Conservation (phyloP, 2,113 vertebrate species). For the Epinephelus moara region DNA sequence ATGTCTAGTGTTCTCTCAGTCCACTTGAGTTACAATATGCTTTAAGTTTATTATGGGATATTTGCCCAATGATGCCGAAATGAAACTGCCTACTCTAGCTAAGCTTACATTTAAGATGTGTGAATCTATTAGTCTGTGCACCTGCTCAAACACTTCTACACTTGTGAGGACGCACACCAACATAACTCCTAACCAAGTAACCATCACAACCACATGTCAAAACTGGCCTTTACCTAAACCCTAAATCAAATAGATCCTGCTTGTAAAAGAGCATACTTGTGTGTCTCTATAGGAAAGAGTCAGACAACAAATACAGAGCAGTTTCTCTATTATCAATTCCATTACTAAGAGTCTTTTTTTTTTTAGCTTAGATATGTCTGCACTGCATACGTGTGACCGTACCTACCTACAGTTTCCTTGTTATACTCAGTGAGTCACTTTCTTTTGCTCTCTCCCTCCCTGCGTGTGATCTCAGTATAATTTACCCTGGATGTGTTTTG, state of each 20-base stretch:
- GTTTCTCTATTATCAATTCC: no score
- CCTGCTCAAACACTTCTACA: not conserved
- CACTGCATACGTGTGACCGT: not conserved
- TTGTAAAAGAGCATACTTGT: not conserved
- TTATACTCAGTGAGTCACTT: slow-evolving; percentile 3
- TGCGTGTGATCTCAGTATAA: slow-evolving; percentile 6
- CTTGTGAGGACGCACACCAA: not conserved
- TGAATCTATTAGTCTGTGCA: not conserved
- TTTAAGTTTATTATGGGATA: no score
- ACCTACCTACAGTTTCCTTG: not conserved
- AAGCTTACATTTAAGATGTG: not conserved
- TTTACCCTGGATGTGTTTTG: slow-evolving; percentile 1
- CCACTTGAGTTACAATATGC: no score
- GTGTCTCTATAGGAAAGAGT: not conserved
- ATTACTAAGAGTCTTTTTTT: not conserved
- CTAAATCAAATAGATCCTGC: no score
- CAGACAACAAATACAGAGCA: not conserved
- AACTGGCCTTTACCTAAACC: not conserved
- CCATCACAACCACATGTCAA: not conserved
- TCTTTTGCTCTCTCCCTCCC: slow-evolving; percentile 2
- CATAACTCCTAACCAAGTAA: not conserved
- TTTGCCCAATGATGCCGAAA: no score
- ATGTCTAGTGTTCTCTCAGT: no score
- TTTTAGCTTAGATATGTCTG: not conserved
- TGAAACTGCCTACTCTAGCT: no score